Evolutionary conservation across 2,797 vertebrate genomes (phyloP).

Genomic region (Anniella stebbinsi): DNA sequence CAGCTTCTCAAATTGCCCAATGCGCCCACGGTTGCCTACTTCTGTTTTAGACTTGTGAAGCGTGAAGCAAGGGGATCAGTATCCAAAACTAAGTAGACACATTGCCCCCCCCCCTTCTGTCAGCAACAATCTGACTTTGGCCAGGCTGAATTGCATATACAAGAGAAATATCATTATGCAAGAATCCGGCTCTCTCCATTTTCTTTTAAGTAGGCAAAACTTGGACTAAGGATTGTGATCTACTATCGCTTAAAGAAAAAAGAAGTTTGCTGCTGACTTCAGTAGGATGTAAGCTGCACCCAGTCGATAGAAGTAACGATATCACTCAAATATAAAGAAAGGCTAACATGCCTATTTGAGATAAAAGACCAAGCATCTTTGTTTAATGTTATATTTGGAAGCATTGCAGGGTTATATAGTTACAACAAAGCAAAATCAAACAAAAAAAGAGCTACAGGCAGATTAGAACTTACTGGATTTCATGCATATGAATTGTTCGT

Average conservation of each 20-base stretch:
- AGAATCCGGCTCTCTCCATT: background rate
- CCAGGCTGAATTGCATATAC: no score
- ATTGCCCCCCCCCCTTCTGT: no score
- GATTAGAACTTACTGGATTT: background rate
- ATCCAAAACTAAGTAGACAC: background rate
- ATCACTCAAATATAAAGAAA: background rate
- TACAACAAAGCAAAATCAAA: slow-evolving; percentile 1
- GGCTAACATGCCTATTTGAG: background rate
- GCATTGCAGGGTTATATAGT: background rate
- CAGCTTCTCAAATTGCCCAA: no score
- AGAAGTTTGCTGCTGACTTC: background rate
- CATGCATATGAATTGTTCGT: background rate
- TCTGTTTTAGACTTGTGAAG: background rate
- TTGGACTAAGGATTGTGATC: background rate
- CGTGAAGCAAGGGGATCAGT: background rate
- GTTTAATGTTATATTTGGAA: slow-evolving; percentile 17
- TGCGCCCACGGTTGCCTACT: no score
- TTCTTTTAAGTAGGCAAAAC: background rate
- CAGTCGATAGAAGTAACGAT: background rate
- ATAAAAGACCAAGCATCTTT: background rate
- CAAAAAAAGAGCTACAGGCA: background rate
- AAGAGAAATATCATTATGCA: background rate
- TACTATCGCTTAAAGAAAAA: background rate
- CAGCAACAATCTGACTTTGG: no score
- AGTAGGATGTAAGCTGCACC: background rate